Base-by-base conservation (phyloP, 2,113 vertebrate genomes). In the Pelmatolapia mariae region DNA sequence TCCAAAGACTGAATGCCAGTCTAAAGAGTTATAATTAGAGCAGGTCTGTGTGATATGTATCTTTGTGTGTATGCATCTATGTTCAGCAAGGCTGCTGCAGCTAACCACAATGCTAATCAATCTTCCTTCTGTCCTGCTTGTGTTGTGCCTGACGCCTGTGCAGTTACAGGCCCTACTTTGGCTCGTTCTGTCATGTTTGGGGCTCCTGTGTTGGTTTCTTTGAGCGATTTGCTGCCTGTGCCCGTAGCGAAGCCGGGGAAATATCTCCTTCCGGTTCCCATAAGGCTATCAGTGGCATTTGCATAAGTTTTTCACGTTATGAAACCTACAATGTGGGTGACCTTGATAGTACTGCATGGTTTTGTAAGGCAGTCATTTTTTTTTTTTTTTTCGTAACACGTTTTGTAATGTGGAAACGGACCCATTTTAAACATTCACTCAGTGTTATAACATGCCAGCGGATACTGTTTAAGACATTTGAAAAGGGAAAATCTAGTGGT, bases 321-420 rank as follows among this genome's bases (percentile, higher is more conserved):
- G 93, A 94, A 95, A 94, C 93, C 66, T 68, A 26, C 40, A 86
- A 94, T 93, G 87, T 94, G 90, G 92, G 92, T 93, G 92, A 94
- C 93, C 95, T 94, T 92, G 91, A 93, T 94, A 85, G 54, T 53
- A 81, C 71, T 68, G 87, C 90, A 81, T 86, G 73, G 87, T 95
- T 95, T 94, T 93, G 8, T 93, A 92, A 92, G 81, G 47, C 43
- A 40, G 84, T 8, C 3, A 3, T 76, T 19, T 54, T 85, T 68
- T 43, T 81, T 66, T 33, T n/a, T n/a, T 68, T 89, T 85, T 91
- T 36, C 52, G 57, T 57, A 83, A 90, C 79, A 26, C 16, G 26
- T 92, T 93, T 84, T 90, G 56, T 92, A 83, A 91, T 8, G 9
- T 71, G 29, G 63, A 63, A 52, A 13, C 7, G 4, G 68, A 31